These are phyloP conservation scores for Altica lythri DNA, from an alignment of 2,888 invertebrate genomes.

Conservation along the genomic window DNA sequence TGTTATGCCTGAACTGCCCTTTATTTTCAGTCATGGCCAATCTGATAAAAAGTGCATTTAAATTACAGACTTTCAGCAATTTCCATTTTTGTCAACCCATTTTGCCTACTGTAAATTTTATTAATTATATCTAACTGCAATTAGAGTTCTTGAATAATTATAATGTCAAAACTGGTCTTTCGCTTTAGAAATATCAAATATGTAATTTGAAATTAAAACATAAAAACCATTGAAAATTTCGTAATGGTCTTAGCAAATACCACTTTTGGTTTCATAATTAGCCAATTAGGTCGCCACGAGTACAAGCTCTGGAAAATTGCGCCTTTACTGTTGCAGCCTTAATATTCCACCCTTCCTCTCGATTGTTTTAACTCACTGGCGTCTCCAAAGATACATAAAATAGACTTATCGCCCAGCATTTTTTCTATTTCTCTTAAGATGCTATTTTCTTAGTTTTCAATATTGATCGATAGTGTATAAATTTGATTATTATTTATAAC, in stretches of 20 bases:
- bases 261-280: constrained; percentile 6
- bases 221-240: constrained; percentile 7
- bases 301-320: constrained; percentile 8
- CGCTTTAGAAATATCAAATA: not conserved
- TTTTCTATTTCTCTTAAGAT: not conserved
- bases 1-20: no score
- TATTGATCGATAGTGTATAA: no score
- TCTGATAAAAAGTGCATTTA: no score
- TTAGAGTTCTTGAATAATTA: no score
- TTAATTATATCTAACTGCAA: no score
- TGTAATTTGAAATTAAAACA: constrained; percentile 1
- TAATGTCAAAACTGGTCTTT: no score
- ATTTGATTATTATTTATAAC: no score
- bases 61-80: no score
- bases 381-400: not conserved
- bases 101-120: no score
- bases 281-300: constrained; percentile 11
- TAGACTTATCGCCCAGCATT: not conserved
- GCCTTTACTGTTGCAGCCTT: not conserved
- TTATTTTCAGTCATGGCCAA: no score
- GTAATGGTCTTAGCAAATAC: constrained; percentile 1
- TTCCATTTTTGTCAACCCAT: no score
- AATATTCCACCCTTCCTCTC: constrained; percentile 9
- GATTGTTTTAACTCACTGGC: constrained; percentile 2
- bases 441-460: no score